Base-by-base conservation (phyloP, 2,888 invertebrate genomes). In the Amiota mariae region DNA sequence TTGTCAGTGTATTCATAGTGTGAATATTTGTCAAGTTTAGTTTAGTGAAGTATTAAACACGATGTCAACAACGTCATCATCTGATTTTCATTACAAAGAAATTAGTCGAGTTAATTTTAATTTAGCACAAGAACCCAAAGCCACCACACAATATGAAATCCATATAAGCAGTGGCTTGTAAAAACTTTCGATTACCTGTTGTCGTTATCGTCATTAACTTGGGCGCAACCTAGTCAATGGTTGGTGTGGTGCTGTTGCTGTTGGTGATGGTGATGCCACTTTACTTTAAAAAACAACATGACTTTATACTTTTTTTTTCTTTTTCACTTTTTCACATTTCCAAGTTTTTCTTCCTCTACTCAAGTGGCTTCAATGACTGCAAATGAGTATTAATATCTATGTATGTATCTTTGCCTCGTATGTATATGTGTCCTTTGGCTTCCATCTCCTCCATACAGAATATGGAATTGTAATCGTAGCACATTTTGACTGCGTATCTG, bases 21-120 rank as follows among this genome's bases (percentile, higher is more conserved):
- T 36, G 36, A 36, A 6, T 36, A 36, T 36, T 36, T 36, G 6
- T 36, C 36, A 36, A 36, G 59, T 11, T 15, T 59, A 9, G 59
- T 15, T 59, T 20, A 18, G 59, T 6, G 11, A 11, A 47, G 47
- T n/a, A 64, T 47, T 64, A 2, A 48, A 46, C 15, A 20, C 15
- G 54, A 54, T 15, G 54, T n/a, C 54, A 54, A 54, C 54, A 54
- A n/a, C 15, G 54, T 54, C 24, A 46, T 3, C 46, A 10, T 24
- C 15, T 49, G 15, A 48, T 66, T 18, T 66, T 66, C 48, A 18
- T 15, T 48, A 66, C 18, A 48, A 66, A 66, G 66, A 64, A 64
- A 63, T 63, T 64, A 47, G 15, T 47, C n/a, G 15, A 47, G 10
- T 63, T 15, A 57, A 15, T 36, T 36, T 36, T 36, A 36, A 36